Evolutionary conservation across 2,113 vertebrate genomes (phyloP).

Genomic region (Ahaetulla prasina): DNA sequence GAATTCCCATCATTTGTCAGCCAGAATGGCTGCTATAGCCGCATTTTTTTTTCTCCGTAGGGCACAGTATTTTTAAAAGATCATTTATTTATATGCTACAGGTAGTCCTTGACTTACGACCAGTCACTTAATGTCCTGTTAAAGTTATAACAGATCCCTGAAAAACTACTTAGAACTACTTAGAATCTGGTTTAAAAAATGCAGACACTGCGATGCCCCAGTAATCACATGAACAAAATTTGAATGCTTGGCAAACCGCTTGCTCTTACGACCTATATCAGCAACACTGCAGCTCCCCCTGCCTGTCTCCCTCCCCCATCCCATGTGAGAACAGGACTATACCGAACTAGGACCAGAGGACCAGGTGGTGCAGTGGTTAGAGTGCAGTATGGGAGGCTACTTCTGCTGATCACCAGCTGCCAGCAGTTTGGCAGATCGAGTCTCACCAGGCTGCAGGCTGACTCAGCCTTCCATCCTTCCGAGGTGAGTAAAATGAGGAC

Average conservation of each 20-base stretch:
- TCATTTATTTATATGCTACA: neutral
- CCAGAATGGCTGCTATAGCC: neutral
- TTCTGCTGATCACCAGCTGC: no score
- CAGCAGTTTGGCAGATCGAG: no score
- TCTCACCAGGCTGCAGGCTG: no score
- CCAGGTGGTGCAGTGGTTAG: no score
- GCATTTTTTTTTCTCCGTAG: neutral
- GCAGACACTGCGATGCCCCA: neutral
- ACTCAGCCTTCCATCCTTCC: no score
- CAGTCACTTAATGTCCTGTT: neutral
- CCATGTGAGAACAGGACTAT: neutral
- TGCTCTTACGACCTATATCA: neutral
- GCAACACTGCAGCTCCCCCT: neutral
- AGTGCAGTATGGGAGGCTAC: no score
- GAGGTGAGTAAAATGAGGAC: no score
- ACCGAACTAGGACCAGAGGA: no score
- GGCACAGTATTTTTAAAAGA: neutral
- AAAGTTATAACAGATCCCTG: neutral
- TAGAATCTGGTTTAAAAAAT: neutral
- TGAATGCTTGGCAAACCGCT: neutral
- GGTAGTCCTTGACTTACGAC: neutral
- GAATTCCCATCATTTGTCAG: neutral
- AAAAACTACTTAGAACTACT: neutral
- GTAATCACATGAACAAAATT: neutral
- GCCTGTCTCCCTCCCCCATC: neutral